These are phyloP conservation scores for Nymphalis polychloros DNA, from an alignment of 2,888 invertebrate species.

Conservation along the genomic window DNA sequence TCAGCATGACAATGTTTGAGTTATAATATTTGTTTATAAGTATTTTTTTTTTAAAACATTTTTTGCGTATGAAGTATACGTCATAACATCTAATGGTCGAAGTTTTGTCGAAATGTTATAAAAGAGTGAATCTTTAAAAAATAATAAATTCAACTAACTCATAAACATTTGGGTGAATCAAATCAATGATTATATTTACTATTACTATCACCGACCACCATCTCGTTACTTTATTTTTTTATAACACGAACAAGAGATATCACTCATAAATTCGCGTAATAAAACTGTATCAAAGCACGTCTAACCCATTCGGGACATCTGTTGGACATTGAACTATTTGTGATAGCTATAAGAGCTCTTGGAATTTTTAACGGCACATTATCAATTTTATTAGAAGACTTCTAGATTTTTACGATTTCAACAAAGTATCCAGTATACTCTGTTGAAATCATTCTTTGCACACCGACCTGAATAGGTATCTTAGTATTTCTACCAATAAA, in stretches of 20 bases:
- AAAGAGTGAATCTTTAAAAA: too few relatives aligned
- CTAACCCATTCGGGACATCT: conserved; percentile 1
- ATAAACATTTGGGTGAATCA: not conserved
- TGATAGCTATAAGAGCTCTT: conserved; percentile 15
- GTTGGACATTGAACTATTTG: not conserved
- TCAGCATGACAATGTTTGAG: too few relatives aligned
- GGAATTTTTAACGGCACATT: conserved; percentile 18
- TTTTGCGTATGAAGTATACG: too few relatives aligned
- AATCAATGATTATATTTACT: not conserved
- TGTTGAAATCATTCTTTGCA: too few relatives aligned
- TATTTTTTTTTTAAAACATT: too few relatives aligned
- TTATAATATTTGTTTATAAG: too few relatives aligned
- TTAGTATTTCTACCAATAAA: too few relatives aligned
- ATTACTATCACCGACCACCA: not conserved
- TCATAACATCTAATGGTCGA: too few relatives aligned
- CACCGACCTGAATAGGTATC: too few relatives aligned
- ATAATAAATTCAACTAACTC: too few relatives aligned
- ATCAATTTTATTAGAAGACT: conserved; percentile 17
- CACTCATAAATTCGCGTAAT: not conserved
- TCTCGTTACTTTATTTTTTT: not conserved
- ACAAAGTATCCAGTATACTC: too few relatives aligned
- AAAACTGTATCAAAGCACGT: conserved; percentile 1
- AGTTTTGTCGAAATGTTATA: too few relatives aligned
- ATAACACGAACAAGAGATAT: not conserved
- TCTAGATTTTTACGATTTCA: not conserved